Conservation (phyloP, 2,113 vertebrate species). For the Heloderma charlesbogerti region DNA sequence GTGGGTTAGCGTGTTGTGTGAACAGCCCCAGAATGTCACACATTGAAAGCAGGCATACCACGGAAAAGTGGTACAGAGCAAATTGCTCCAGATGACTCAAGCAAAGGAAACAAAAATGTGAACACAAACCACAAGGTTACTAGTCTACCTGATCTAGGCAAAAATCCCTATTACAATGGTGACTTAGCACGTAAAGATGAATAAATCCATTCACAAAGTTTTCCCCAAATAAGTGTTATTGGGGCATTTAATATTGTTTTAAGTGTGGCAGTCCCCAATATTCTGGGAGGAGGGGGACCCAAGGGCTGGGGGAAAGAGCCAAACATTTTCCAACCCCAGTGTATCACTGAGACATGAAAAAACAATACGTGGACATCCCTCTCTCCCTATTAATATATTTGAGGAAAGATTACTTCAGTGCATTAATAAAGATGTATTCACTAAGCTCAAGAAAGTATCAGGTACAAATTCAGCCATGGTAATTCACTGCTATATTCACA, state of each 20-base stretch:
- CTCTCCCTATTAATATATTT: not conserved
- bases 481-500: not conserved
- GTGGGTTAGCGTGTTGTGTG: no score
- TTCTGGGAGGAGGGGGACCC: not conserved
- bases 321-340: not conserved
- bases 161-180: not conserved
- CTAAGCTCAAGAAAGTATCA: not conserved
- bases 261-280: not conserved
- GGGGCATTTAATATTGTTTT: not conserved
- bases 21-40: no score
- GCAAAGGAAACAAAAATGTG: no score
- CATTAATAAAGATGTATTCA: not conserved
- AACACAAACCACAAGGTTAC: no score
- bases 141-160: no score
- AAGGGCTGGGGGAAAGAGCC: no score
- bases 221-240: not conserved
- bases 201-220: not conserved
- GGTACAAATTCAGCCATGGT: not conserved
- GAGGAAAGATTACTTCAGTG: not conserved
- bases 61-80: no score
- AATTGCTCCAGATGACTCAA: no score
- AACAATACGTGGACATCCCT: no score
- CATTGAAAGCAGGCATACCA: no score
- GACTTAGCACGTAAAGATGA: not conserved
- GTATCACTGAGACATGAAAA: no score